These are phyloP conservation scores for cat (Felis catus) DNA, from an alignment of 2,113 vertebrate species.

Conservation along the genomic window DNA sequence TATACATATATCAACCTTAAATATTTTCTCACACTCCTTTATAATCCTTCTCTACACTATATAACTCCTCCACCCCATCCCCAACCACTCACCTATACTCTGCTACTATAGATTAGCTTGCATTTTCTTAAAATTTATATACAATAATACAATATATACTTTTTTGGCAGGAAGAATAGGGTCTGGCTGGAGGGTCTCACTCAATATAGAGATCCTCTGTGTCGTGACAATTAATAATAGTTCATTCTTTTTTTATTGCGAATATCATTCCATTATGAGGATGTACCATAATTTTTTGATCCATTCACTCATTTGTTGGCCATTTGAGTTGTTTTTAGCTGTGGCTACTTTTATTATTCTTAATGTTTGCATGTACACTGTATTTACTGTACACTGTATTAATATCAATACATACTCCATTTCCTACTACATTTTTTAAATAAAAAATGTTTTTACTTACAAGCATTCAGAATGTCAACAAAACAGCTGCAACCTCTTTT, in stretches of 20 bases:
- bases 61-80: background rate
- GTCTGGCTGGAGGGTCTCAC: background rate
- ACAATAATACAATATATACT: background rate
- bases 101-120: too few relatives aligned
- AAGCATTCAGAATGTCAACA: constrained; percentile 98
- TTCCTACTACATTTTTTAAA: background rate
- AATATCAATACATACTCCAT: background rate
- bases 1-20: background rate
- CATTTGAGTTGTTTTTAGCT: background rate
- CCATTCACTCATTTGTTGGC: background rate
- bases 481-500: constrained; percentile 92
- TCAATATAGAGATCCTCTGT: background rate
- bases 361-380: background rate
- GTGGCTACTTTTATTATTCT: background rate
- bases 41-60: background rate
- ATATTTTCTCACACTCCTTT: background rate
- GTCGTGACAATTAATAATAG: background rate
- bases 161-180: background rate
- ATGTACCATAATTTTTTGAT: background rate
- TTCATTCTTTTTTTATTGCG: background rate
- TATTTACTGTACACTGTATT: background rate
- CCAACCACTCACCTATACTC: background rate
- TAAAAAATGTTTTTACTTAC: constrained; percentile 95
- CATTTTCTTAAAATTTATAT: too few relatives aligned
- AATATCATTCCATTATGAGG: background rate